Evolutionary conservation across 2,888 invertebrate species (phyloP).

Genomic region (Eristalinus sepulchralis): DNA sequence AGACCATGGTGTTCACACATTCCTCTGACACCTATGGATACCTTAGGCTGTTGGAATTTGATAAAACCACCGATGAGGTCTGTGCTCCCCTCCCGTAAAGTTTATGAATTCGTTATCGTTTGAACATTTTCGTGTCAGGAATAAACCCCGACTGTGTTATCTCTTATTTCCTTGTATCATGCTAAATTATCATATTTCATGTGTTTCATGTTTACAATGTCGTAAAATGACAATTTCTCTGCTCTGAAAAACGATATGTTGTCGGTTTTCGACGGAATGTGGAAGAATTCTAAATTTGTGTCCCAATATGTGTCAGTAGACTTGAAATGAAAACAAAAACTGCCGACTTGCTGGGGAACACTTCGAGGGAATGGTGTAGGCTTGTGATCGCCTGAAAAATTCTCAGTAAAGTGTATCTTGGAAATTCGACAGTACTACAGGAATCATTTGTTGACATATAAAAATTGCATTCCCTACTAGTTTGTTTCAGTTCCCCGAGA

Average conservation of each 20-base stretch:
- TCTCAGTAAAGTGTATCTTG: background rate
- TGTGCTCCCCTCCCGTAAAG: background rate
- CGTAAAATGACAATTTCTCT: background rate
- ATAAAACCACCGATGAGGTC: slow-evolving; percentile 49
- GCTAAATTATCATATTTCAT: background rate
- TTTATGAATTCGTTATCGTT: background rate
- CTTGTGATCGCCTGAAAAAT: background rate
- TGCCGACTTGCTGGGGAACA: background rate
- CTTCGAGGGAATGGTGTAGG: background rate
- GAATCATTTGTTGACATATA: background rate
- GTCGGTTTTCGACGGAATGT: background rate
- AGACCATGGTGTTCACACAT: slow-evolving; percentile 51
- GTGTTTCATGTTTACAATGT: slow-evolving; percentile 22
- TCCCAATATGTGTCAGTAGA: background rate
- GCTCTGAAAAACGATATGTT: background rate
- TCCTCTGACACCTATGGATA: slow-evolving; percentile 41
- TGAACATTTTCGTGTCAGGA: background rate
- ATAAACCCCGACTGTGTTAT: slow-evolving; percentile 21
- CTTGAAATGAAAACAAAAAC: background rate
- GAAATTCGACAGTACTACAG: background rate
- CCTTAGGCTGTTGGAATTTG: slow-evolving; percentile 48
- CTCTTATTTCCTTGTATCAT: background rate
- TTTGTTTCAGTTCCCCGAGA: background rate
- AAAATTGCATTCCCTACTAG: background rate
- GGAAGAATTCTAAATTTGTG: background rate